These are phyloP conservation scores for Ptycholaimellus sp. DNA, from an alignment of 2,888 invertebrate species.

Conservation along the genomic window DNA sequence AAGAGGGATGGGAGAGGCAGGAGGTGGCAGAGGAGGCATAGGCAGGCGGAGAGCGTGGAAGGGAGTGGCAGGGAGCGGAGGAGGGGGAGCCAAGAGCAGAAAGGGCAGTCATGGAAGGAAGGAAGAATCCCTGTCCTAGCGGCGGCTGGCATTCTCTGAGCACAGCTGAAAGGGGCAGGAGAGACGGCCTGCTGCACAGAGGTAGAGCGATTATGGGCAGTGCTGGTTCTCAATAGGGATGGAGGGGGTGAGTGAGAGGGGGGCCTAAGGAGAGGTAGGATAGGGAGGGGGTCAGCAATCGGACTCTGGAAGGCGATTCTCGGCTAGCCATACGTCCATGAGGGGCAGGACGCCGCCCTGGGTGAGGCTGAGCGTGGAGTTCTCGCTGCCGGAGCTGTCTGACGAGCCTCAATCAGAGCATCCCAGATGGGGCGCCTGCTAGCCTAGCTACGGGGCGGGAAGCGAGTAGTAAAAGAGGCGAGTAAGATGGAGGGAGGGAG, in stretches of 20 bases:
- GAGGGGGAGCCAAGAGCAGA: background rate
- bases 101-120: background rate
- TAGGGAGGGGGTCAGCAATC: conserved; percentile 8
- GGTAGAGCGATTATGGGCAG: background rate
- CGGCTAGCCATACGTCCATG: conserved; percentile 3
- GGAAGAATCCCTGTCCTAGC: background rate
- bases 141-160: background rate
- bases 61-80: background rate
- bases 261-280: no score
- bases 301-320: conserved; percentile 4
- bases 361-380: conserved; percentile 7
- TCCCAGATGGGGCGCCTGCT: no score
- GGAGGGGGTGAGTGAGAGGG: no score
- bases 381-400: conserved; percentile 7
- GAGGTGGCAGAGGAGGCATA: background rate
- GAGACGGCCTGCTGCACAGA: background rate
- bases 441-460: no score
- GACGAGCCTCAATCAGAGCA: conserved; percentile 6
- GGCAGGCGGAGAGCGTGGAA: background rate
- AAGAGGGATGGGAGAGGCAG: background rate
- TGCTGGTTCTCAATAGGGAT: conserved; percentile 9
- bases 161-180: background rate
- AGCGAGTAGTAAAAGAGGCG: no score
- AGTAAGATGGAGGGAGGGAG: no score
- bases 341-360: conserved; percentile 5